Percentiles rank a stretch among this genome's conserved stretches.
Conservation (phyloP, 2,888 invertebrate genomes). For the Drosophila rellima region DNA sequence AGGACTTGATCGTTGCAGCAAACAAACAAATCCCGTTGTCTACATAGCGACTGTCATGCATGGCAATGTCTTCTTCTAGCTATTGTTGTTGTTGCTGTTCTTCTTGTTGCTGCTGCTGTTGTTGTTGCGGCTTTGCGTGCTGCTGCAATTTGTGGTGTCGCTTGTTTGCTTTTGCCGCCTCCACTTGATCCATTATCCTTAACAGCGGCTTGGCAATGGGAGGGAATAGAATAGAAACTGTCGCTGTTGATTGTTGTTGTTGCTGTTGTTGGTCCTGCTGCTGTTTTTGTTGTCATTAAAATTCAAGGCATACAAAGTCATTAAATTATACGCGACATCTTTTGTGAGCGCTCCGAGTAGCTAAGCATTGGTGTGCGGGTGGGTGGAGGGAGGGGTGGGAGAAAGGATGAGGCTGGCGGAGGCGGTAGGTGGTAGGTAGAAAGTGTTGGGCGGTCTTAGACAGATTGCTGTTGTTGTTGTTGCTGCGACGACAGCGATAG, state of each 20-base stretch:
- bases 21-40: conserved; percentile 78
- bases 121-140: conserved; percentile 58
- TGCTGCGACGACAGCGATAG: conserved; percentile 26
- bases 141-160: conserved; percentile 79
- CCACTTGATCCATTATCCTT: conserved; percentile 81
- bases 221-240: conserved; percentile 16
- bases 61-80: conserved; percentile 60
- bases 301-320: conserved; percentile 84
- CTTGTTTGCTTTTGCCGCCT: conserved; percentile 71
- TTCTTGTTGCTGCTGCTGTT: conserved; percentile 24
- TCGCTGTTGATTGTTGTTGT: conserved; percentile 43
- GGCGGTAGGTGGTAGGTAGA: conserved; percentile 6
- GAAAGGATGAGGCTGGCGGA: neutral
- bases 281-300: conserved; percentile 79
- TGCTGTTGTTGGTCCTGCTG: conserved; percentile 26
- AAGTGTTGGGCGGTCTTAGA: conserved; percentile 64
- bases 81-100: conserved; percentile 13
- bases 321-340: conserved; percentile 83
- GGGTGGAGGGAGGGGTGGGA: neutral
- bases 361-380: conserved; percentile 13
- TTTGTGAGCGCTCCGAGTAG: conserved; percentile 55
- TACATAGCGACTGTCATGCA: conserved; percentile 71
- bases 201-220: conserved; percentile 25
- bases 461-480: conserved; percentile 45
- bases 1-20: conserved; percentile 65